These are phyloP conservation scores for Pagrus major DNA, from an alignment of 2,113 vertebrate species.

Conservation along the genomic window DNA sequence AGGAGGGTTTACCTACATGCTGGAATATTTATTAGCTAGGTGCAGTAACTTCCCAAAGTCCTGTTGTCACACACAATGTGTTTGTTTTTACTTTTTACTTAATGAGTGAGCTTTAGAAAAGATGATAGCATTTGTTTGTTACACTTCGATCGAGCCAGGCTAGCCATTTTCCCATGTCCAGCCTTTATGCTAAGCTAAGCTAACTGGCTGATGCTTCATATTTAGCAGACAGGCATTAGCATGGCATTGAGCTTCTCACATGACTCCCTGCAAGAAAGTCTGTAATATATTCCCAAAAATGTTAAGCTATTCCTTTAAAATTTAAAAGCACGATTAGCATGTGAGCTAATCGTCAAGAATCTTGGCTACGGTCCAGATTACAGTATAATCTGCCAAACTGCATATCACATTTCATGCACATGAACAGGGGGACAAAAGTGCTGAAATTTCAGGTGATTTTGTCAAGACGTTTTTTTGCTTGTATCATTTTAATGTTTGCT, in stretches of 20 bases:
- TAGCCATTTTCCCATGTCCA: no score
- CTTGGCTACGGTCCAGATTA: neutral
- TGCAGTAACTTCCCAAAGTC: neutral
- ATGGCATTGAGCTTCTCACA: neutral
- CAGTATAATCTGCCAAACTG: neutral
- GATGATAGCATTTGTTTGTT: no score
- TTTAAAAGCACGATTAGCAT: no score
- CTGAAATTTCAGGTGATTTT: slow-evolving; percentile 6
- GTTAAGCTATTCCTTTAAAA: neutral
- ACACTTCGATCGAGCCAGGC: no score
- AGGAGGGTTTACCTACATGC: no score
- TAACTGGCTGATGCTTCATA: neutral
- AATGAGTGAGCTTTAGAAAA: neutral
- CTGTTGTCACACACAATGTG: neutral
- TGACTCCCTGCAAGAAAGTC: neutral
- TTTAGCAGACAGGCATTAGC: neutral
- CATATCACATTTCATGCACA: neutral
- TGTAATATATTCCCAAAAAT: neutral
- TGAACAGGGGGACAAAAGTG: neutral
- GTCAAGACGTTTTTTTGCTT: neutral
- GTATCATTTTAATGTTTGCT: slow-evolving; percentile 42
- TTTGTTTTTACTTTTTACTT: no score
- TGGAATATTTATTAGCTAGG: neutral
- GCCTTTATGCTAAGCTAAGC: no score
- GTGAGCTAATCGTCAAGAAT: no score